Evolutionary conservation across 2,797 vertebrate genomes (phyloP).

Genomic region (Chaunax sp.): DNA sequence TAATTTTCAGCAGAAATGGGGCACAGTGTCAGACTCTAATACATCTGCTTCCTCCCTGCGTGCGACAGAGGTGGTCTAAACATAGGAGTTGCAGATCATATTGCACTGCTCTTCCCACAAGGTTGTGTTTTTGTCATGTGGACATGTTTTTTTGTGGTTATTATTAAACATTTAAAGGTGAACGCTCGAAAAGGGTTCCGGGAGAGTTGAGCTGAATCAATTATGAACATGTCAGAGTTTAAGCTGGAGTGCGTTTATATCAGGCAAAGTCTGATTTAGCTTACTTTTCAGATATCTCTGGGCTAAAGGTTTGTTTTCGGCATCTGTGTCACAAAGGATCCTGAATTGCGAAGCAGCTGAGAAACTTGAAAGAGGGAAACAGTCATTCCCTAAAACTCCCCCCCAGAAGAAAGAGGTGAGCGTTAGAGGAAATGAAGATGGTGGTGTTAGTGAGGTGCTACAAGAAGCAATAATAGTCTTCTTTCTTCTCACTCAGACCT

Average conservation of each 20-base stretch:
- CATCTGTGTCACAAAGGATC: constrained; percentile 20
- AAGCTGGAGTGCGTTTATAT: constrained; percentile 23
- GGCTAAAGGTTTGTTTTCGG: constrained; percentile 46
- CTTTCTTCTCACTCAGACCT: constrained; percentile 58
- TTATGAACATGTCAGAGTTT: constrained; percentile 23
- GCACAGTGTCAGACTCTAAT: constrained; percentile 47
- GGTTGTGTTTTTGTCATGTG: constrained; percentile 42
- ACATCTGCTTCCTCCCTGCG: constrained; percentile 45
- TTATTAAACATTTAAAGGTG: constrained; percentile 65
- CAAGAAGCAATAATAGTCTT: constrained; percentile 55
- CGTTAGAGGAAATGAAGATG: constrained; percentile 34
- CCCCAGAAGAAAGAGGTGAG: constrained; percentile 9
- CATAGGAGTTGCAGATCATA: constrained; percentile 53
- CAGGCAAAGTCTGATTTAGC: constrained; percentile 28
- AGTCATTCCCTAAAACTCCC: constrained; percentile 9
- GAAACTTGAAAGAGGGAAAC: constrained; percentile 18
- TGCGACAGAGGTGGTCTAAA: constrained; percentile 54
- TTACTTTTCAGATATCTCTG: constrained; percentile 35
- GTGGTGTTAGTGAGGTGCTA: constrained; percentile 14
- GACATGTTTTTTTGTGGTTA: constrained; percentile 46
- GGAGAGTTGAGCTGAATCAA: constrained; percentile 46
- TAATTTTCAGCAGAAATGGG: constrained; percentile 62
- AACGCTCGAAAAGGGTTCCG: constrained; percentile 47
- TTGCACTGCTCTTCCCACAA: constrained; percentile 46
- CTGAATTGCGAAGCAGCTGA: constrained; percentile 22